A percentile compares a stretch with the other conserved stretches of the same genome.
Conservation (phyloP, 2,113 vertebrate genomes). For the Emydocephalus ijimae region DNA sequence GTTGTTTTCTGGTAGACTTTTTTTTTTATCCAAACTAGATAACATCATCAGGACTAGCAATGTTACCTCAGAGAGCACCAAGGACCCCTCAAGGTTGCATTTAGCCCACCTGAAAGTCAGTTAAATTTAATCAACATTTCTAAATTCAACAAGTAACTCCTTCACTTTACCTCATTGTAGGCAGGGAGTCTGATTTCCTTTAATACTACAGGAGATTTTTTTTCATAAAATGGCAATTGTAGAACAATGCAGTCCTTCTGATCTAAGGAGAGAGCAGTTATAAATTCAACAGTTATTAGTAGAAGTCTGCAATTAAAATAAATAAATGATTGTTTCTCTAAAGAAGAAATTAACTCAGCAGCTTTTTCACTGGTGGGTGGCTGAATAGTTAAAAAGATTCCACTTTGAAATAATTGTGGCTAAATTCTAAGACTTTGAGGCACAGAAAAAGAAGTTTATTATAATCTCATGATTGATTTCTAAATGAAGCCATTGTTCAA, state of each 20-base stretch:
- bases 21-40: neutral
- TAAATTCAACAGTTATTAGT: slow-evolving; percentile 27
- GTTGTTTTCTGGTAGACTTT: neutral
- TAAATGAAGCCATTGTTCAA: neutral
- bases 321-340: slow-evolving; percentile 14
- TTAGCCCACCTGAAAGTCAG: neutral
- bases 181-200: neutral
- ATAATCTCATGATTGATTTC: neutral
- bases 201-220: neutral
- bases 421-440: slow-evolving; percentile 15
- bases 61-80: neutral
- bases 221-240: neutral
- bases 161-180: neutral
- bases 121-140: neutral
- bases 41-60: neutral
- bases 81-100: neutral
- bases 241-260: neutral
- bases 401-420: slow-evolving; percentile 19
- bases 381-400: slow-evolving; percentile 4
- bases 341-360: slow-evolving; percentile 11
- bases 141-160: neutral
- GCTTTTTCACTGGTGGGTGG: slow-evolving; percentile 23
- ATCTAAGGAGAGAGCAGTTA: slow-evolving; percentile 30
- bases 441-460: neutral
- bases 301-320: neutral